Base-by-base conservation (phyloP, 2,797 vertebrate species). In the Sphaeramia orbicularis region DNA sequence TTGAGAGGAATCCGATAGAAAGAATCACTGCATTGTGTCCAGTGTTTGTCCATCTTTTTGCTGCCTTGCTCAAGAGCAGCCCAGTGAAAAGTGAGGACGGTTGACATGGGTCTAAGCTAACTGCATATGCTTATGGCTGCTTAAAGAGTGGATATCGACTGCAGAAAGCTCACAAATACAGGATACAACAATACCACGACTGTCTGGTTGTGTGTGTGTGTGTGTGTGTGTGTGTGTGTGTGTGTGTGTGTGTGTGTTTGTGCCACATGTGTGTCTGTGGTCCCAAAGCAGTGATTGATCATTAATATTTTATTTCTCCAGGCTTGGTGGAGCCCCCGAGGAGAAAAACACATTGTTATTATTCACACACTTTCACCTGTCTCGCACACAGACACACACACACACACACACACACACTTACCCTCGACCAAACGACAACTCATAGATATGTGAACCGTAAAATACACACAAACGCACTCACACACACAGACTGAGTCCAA, bases 301-400 rank as follows among this genome's bases (percentile, higher is more conserved):
- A 86, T 86, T 85, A 86, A 88, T 86, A 88, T 87, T 90, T 89
- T 71, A 86, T 90, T 84, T 86, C 61, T 81, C 63, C 69, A 63
- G 75, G 73, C 79, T 81, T 69, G 54, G 66, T 78, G 74, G 38
- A 74, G 55, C 53, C 80, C 71, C 84, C 76, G 24, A 75, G 79
- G 79, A 89, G 71, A 75, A 84, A 83, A 86, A 81, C 70, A 83
- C 69, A 70, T 84, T 80, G 49, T 76, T 85, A 83, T 84, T 88
- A 86, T 86, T 81, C 85, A 83, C 74, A 86, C 74, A 78, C 74
- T 54, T 61, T 71, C 74, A 71, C 59, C 71, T 51, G 0, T 58
- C 66, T 57, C n/a, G 30, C 38, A 30, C 35, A 37, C 55, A 65
- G 6, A 53, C 40, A 40, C 38, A 55, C 43, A 59, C 60, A 62